phyloP scores from a whole-genome alignment of 2,113 vertebrate species.

The Chamaea fasciata region DNA sequence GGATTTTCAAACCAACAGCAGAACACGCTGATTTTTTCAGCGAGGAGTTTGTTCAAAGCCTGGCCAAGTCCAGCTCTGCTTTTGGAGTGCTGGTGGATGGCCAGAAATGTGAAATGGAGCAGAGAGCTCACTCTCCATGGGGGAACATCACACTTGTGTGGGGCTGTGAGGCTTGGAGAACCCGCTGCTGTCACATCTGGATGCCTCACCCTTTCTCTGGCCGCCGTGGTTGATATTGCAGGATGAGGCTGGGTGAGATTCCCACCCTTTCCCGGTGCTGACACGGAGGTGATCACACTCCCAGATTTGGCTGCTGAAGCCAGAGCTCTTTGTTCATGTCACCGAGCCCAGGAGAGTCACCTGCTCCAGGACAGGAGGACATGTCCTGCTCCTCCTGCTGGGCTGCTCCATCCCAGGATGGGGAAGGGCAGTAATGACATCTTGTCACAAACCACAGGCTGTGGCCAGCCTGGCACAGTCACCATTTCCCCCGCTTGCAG shows the following conservation, averaged over 20 bases:
- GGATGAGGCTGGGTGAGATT: neutral
- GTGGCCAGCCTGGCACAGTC: neutral
- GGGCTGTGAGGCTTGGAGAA: neutral
- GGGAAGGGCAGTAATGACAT: accelerated
- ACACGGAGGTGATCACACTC: neutral
- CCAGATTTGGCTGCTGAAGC: neutral
- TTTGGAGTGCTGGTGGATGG: neutral
- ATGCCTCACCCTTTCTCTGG: neutral
- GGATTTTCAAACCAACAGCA: neutral
- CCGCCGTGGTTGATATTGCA: neutral
- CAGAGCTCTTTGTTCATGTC: neutral
- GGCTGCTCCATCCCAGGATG: neutral
- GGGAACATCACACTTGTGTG: neutral
- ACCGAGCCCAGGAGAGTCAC: neutral
- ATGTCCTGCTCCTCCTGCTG: neutral
- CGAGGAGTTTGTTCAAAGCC: neutral
- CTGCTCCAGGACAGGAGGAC: neutral
- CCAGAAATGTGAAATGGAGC: neutral
- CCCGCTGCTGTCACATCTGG: neutral
- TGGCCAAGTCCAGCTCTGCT: neutral
- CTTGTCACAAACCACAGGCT: neutral
- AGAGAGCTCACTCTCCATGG: neutral
- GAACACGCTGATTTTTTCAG: neutral
- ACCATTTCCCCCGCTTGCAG: neutral
- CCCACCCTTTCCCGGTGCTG: neutral